Percentiles rank a stretch among this genome's conserved stretches.
These are phyloP conservation scores for Tetanocera ferruginea DNA, from an alignment of 2,888 invertebrate genomes.

Conservation along the genomic window DNA sequence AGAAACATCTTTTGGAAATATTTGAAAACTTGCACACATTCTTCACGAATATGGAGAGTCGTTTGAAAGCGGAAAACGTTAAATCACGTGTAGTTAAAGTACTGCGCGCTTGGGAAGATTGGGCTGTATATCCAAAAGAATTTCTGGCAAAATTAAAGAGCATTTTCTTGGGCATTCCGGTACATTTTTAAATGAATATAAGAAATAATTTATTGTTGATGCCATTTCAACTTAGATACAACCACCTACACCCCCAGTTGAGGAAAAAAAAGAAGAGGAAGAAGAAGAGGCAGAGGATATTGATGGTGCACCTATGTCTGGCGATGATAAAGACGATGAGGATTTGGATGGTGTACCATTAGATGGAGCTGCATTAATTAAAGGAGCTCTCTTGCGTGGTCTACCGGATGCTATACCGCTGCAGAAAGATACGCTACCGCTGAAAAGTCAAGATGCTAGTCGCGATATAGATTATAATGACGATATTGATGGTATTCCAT, in stretches of 20 bases:
- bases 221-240: neutral
- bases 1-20: conserved; percentile 83
- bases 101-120: conserved; percentile 97
- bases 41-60: conserved; percentile 81
- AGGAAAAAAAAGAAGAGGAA: conserved; percentile 59
- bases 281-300: conserved; percentile 66
- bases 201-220: conserved; percentile 60
- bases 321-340: conserved; percentile 74
- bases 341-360: conserved; percentile 82
- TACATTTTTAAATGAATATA: conserved; percentile 9
- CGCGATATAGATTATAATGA: conserved; percentile 70
- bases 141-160: conserved; percentile 90
- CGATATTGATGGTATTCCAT: conserved; percentile 80
- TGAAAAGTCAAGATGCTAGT: conserved; percentile 50
- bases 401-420: conserved; percentile 63
- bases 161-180: conserved; percentile 85
- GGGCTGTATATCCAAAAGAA: conserved; percentile 95
- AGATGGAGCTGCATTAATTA: conserved; percentile 85
- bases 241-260: conserved; percentile 45
- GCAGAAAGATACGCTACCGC: conserved; percentile 62
- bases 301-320: conserved; percentile 71
- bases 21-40: conserved; percentile 82
- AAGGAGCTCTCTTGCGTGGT: conserved; percentile 75
- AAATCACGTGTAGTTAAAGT: conserved; percentile 90
- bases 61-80: conserved; percentile 96